Conservation (phyloP, 2,888 invertebrate genomes). For the Ochropacha duplaris region DNA sequence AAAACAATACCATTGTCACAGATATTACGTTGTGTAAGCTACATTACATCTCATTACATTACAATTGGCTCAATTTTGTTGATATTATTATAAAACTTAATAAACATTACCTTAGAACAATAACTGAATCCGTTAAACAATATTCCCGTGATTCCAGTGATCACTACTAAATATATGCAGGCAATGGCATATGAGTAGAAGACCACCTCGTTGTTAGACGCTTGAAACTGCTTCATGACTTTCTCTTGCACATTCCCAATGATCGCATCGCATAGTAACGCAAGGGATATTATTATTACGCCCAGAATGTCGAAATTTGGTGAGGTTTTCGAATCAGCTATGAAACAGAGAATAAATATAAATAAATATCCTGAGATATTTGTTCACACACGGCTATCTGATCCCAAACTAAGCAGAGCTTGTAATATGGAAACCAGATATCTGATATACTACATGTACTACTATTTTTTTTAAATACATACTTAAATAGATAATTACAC, state of each 20-base stretch:
- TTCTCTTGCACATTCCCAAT: conserved; percentile 99
- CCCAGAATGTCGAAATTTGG: conserved; percentile 89
- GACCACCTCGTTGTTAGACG: conserved; percentile 95
- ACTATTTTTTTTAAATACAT: no score
- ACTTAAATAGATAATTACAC: no score
- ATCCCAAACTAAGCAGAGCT: no score
- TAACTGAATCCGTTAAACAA: conserved; percentile 89
- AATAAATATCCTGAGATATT: no score
- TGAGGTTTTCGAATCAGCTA: conserved; percentile 88
- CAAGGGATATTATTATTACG: conserved; percentile 90
- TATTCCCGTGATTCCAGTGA: conserved; percentile 88
- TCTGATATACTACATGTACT: no score
- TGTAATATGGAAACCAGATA: no score
- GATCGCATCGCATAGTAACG: conserved; percentile 95
- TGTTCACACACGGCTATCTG: no score
- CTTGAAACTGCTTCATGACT: conserved; percentile 92
- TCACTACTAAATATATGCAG: conserved; percentile 89
- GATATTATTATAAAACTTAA: no score
- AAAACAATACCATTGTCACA: no score
- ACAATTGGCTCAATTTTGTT: no score
- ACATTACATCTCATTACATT: no score
- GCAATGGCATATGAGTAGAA: conserved; percentile 96
- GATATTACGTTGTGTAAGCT: no score
- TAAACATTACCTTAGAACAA: conserved; percentile 86
- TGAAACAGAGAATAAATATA: conserved; percentile 38